A percentile compares a stretch with the other conserved stretches of the same genome.
Conservation (phyloP, 2,888 invertebrate genomes). For the Torymus texanus region DNA sequence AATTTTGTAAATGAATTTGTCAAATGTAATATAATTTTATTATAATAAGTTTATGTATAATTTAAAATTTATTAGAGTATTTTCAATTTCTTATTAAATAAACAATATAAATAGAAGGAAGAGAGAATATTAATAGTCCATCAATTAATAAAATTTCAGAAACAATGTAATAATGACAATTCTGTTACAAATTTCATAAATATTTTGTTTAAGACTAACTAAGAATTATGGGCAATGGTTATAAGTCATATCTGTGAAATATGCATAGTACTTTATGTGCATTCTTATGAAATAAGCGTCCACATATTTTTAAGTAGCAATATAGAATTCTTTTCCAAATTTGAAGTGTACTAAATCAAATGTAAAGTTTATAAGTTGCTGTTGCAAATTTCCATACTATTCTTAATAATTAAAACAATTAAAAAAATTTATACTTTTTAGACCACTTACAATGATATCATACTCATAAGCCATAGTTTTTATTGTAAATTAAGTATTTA, state of each 20-base stretch:
- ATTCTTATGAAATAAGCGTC: constrained; percentile 25
- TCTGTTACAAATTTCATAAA: constrained; percentile 35
- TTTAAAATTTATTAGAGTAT: constrained; percentile 10
- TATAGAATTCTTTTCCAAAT: background rate
- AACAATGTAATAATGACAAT: constrained; percentile 31
- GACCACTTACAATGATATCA: constrained; percentile 9
- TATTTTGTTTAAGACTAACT: constrained; percentile 2
- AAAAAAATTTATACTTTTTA: no score
- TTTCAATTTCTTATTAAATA: constrained; percentile 16
- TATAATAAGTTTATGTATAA: constrained; percentile 2
- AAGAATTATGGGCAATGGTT: constrained; percentile 21
- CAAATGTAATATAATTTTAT: constrained; percentile 40
- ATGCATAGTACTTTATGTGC: constrained; percentile 37
- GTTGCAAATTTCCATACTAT: background rate
- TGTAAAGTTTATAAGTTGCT: background rate
- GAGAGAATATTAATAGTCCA: background rate
- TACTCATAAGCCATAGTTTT: background rate
- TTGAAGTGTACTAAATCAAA: no score
- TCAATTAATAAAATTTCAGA: constrained; percentile 23
- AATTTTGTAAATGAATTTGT: constrained; percentile 52
- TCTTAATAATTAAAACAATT: no score
- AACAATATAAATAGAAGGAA: constrained; percentile 17
- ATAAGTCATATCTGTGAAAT: constrained; percentile 37
- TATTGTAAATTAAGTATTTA: background rate
- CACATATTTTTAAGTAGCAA: constrained; percentile 26